A percentile compares a stretch with the other conserved stretches of the same genome.
phyloP scores from a whole-genome alignment of 2,797 vertebrate genomes.

The Eupleurogrammus muticus region DNA sequence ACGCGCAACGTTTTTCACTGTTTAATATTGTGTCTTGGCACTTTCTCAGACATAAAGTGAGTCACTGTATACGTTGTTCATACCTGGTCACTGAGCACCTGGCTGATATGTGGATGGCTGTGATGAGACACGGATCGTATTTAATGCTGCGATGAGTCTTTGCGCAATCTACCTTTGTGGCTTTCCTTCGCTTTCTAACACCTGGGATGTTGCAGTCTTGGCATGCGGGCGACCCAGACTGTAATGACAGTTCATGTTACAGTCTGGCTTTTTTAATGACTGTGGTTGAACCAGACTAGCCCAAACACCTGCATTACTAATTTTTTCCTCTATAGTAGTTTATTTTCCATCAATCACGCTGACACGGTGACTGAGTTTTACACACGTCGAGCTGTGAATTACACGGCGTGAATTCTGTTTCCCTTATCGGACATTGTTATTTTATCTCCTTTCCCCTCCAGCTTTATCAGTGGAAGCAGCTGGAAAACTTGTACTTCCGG shows the following conservation, averaged over 20 bases:
- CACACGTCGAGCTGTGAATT: neutral
- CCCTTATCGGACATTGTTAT: conserved; percentile 3
- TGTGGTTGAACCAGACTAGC: conserved; percentile 22
- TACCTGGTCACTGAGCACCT: conserved; percentile 62
- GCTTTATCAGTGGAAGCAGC: conserved; percentile 95
- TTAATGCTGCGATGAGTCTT: conserved; percentile 53
- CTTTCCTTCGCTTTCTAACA: conserved; percentile 49
- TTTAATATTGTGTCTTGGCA: conserved; percentile 20
- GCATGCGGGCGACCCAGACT: conserved; percentile 43
- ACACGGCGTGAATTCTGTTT: neutral
- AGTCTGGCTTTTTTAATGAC: conserved; percentile 66
- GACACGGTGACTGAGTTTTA: neutral
- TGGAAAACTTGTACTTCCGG: conserved; percentile 98
- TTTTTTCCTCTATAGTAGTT: conserved; percentile 6
- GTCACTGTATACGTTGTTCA: conserved; percentile 58
- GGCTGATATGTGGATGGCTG: conserved; percentile 29
- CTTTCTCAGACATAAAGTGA: conserved; percentile 62
- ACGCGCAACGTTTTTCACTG: conserved; percentile 4
- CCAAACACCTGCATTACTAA: conserved; percentile 34
- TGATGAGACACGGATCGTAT: conserved; percentile 55
- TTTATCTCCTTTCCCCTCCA: conserved; percentile 22
- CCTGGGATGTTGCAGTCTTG: conserved; percentile 66
- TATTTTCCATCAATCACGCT: conserved; percentile 7
- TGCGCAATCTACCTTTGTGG: conserved; percentile 50
- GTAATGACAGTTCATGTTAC: conserved; percentile 66